A percentile compares a stretch with the other conserved stretches of the same genome.
These are phyloP conservation scores for Helogale parvula DNA, from an alignment of 2,113 vertebrate species.

Conservation along the genomic window DNA sequence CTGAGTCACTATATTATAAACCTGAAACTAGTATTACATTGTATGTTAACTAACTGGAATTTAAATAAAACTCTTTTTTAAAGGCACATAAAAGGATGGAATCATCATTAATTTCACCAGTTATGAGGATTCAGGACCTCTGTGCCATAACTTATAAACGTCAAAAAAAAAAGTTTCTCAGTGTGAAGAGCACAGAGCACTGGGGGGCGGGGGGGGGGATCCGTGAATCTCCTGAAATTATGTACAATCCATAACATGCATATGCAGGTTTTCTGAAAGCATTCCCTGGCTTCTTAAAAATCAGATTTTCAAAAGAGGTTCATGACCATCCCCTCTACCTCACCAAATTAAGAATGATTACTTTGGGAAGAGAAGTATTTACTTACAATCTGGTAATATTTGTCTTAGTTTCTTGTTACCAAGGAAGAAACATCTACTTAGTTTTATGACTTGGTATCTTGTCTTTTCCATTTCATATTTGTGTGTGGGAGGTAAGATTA, in stretches of 20 bases:
- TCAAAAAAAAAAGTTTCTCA: neutral
- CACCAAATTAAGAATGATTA: constrained; percentile 2
- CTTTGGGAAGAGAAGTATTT: neutral
- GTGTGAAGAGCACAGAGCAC: neutral
- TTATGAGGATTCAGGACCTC: neutral
- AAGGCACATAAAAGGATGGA: neutral
- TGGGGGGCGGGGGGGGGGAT: neutral
- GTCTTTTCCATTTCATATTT: constrained; percentile 39
- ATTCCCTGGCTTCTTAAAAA: neutral
- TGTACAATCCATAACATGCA: neutral
- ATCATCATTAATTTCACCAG: neutral
- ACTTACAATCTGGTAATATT: constrained; percentile 4
- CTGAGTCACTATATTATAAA: neutral
- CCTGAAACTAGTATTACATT: neutral
- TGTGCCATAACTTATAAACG: neutral
- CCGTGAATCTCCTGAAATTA: neutral
- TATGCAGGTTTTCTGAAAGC: neutral
- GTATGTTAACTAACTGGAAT: neutral
- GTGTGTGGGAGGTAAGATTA: constrained; percentile 39
- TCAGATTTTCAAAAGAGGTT: neutral
- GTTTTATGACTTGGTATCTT: constrained; percentile 13
- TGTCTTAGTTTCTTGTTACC: constrained; percentile 27
- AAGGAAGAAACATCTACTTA: constrained; percentile 50
- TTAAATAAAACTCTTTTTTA: neutral
- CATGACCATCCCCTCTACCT: neutral